A percentile compares a stretch with the other conserved stretches of the same genome.
phyloP scores from a whole-genome alignment of 2,797 vertebrate species.

The Gouania willdenowi region DNA sequence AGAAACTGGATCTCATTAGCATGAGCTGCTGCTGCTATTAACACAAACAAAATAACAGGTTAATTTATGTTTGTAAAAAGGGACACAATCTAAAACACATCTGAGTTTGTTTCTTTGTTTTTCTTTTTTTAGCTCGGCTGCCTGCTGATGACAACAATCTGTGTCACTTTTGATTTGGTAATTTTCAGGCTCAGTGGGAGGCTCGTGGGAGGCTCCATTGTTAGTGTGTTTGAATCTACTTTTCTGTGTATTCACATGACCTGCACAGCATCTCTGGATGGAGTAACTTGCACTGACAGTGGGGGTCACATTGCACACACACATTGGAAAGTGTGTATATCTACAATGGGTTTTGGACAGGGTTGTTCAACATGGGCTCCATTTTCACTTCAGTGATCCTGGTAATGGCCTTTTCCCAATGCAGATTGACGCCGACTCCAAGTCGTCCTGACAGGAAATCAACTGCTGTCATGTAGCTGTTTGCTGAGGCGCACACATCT shows the following conservation, averaged over 20 bases:
- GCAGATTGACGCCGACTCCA: slow-evolving; percentile 53
- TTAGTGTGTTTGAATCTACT: slow-evolving; percentile 16
- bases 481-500: slow-evolving; percentile 47
- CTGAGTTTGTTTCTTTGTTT: slow-evolving; percentile 17
- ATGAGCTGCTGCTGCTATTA: neutral
- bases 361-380: slow-evolving; percentile 23
- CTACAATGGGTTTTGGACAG: slow-evolving; percentile 24
- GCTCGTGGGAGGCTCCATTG: slow-evolving; percentile 26
- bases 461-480: slow-evolving; percentile 60
- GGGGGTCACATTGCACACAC: slow-evolving; percentile 1
- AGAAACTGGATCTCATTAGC: neutral
- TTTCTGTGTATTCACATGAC: neutral
- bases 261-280: slow-evolving; percentile 1
- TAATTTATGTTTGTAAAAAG: neutral
- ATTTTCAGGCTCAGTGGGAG: slow-evolving; percentile 32
- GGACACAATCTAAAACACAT: slow-evolving; percentile 1
- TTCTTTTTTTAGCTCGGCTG: slow-evolving; percentile 31
- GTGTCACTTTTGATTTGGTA: slow-evolving; percentile 34
- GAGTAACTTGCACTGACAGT: neutral
- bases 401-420: slow-evolving; percentile 58
- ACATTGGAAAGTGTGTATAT: slow-evolving; percentile 3
- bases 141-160: slow-evolving; percentile 32
- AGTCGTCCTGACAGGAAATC: slow-evolving; percentile 72
- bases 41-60: neutral
- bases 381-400: slow-evolving; percentile 61